These are phyloP conservation scores for Parotocinclus haroldoi DNA, from an alignment of 2,797 vertebrate species.

Conservation along the genomic window DNA sequence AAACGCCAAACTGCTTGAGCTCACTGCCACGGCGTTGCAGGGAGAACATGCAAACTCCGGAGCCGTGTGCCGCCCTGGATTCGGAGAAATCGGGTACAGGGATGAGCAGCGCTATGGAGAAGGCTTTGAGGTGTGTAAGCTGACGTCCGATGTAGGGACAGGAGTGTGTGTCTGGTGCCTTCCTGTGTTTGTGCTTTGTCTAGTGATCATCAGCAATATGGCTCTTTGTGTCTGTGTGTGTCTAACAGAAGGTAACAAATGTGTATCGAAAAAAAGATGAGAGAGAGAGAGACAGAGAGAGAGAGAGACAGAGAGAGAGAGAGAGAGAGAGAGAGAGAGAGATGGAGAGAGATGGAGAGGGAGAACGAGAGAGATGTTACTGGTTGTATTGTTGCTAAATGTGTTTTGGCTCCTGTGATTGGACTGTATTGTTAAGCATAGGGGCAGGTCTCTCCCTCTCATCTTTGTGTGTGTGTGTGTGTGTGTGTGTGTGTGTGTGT, in stretches of 20 bases:
- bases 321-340: background rate
- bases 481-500: constrained; percentile 37
- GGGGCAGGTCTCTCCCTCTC: background rate
- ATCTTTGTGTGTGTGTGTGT: constrained; percentile 29
- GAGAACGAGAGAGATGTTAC: no score
- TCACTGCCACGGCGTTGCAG: no score
- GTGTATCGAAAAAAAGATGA: background rate
- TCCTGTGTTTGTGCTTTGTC: no score
- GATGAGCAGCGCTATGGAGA: no score
- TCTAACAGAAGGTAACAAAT: background rate
- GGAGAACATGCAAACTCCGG: no score
- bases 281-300: constrained; percentile 3
- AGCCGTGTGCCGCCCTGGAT: no score
- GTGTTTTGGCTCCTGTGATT: background rate
- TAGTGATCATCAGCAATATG: background rate
- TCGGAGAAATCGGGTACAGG: no score
- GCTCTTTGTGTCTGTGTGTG: constrained; percentile 2
- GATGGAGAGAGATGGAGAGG: constrained; percentile 54
- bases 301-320: background rate
- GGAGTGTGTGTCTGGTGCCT: no score
- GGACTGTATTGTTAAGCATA: background rate
- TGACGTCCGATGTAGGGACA: no score
- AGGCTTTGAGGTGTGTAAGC: no score
- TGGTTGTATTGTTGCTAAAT: background rate
- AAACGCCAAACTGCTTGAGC: no score